Evolutionary conservation across 2,797 vertebrate species (phyloP), one percentile per base, ranked within the genome.

Genomic region (Anguilla obscura): DNA sequence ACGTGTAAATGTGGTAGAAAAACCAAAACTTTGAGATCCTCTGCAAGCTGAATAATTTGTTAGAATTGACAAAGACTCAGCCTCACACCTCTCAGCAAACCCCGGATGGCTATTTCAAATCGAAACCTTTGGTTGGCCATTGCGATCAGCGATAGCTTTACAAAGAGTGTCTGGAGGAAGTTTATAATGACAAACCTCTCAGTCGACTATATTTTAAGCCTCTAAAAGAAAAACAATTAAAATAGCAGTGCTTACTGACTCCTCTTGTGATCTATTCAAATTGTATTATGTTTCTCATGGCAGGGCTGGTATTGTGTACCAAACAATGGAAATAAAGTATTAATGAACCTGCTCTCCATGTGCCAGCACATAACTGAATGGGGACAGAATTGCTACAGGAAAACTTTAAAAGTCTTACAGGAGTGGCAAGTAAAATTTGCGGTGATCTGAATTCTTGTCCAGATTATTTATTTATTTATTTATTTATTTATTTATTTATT

Each of bases 121-220:
- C 27, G 36, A 16, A 16, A 76, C 12, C 74, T 36, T 76, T 33
- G 30, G 14, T 76, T 74, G 30, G 69, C 30, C 27, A 69, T 69
- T 71, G 7, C n/a, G 74, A 76, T 3, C 30, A 40, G 40, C 33
- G 4, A 40, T 76, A 7, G 74, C 33, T 76, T 76, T 76, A 40
- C 74, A 76, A 40, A 76, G 30, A 76, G 74, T 76, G 74, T 71
- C 30, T 76, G 36, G 74, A 76, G 74, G 33, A 76, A 3, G 36
- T 76, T 76, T 76, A 36, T 76, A 76, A 76, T 76, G 74, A 36
- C 74, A 76, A 40, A 40, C 74, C 3, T 76, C 74, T 76, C 30
- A 76, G 18, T 76, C 0, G 33, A 76, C 33, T 33, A 27, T 18
- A 40, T 76, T 40, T 76, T 76, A 40, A 76, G 40, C 18, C 36